Base-by-base conservation (phyloP, 2,797 vertebrate genomes). In the Hydrocynus forskahlii region DNA sequence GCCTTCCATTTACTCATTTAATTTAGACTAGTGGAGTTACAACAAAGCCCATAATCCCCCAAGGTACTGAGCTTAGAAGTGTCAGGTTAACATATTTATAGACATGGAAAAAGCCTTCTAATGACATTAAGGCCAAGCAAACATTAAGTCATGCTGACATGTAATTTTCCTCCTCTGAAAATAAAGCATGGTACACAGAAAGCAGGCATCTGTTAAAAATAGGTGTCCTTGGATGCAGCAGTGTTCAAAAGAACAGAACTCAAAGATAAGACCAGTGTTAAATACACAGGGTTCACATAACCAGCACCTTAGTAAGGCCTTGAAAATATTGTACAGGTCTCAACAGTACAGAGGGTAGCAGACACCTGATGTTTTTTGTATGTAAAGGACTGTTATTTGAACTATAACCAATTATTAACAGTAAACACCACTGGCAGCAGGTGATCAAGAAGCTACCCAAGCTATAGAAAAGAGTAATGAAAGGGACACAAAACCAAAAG, bases 211-310 rank as follows among this genome's bases (percentile, higher is more conserved):
- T 71, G 64, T 63, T 62, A 71, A 70, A 50, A 50, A 50, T 14
- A 54, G 45, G n/a, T 70, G 64, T 54, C 80, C 80, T 76, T 76
- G 64, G 54, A 75, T 5, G 69, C 59, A 73, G 78, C n/a, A 9
- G 62, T 9, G 23, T 75, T 75, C 38, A 70, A 70, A 59, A 67
- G 35, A 16, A 45, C 35, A 66, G 17, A 8, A 19, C 21, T 8
- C 29, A 3, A 73, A 79, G 48, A 73, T 73, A 79, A 79, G 48
- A 73, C 10, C 3, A 1, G 17, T 16, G 48, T 72, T 72, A 62
- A 23, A 66, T 12, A 72, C 35, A 14, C 16, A 38, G n/a, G 29
- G 17, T 21, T 19, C 17, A 35, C 70, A 35, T 29, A 21, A 55
- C 23, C 72, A 81, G 62, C 4, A 63, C 9, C 45, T 7, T 50